Evolutionary conservation across 2,888 invertebrate genomes (phyloP).

Genomic region (Acanthosoma haemorrhoidale): DNA sequence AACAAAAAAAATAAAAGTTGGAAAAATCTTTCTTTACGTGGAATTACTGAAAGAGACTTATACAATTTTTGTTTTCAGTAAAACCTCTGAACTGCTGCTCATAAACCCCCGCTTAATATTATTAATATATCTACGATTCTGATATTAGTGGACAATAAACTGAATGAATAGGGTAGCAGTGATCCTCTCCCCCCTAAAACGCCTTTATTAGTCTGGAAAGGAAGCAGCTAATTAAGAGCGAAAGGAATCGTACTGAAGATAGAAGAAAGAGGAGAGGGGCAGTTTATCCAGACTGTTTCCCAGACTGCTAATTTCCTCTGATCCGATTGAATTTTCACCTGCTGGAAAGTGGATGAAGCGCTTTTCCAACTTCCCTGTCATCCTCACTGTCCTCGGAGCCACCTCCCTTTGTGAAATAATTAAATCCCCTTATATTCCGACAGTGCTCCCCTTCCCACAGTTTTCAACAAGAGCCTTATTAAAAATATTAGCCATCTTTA

Average conservation of each 20-base stretch:
- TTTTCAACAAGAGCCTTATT: slow-evolving; percentile 1
- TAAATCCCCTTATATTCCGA: slow-evolving; percentile 4
- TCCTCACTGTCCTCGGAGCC: background rate
- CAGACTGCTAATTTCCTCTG: background rate
- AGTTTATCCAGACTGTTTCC: slow-evolving; percentile 1
- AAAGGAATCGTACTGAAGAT: background rate
- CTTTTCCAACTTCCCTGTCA: slow-evolving; percentile 7
- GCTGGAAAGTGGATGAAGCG: background rate
- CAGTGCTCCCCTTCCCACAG: background rate
- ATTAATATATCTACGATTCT: too few relatives aligned
- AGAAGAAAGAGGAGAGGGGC: background rate
- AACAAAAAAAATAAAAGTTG: too few relatives aligned
- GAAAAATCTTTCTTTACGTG: too few relatives aligned
- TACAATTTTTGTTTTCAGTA: too few relatives aligned
- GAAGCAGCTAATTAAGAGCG: background rate
- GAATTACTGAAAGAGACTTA: too few relatives aligned
- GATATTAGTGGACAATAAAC: too few relatives aligned
- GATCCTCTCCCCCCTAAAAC: too few relatives aligned
- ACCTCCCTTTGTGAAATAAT: background rate
- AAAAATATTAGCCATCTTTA: slow-evolving; percentile 9
- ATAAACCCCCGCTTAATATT: too few relatives aligned
- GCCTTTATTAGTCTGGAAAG: background rate
- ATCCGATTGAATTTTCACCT: slow-evolving; percentile 1
- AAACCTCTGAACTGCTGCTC: too few relatives aligned
- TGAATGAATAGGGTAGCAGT: too few relatives aligned